A percentile compares a stretch with the other conserved stretches of the same genome.
Evolutionary conservation across 1,140 invertebrate species (phyloP).

Genomic region (Bilobella aurantiaca): DNA sequence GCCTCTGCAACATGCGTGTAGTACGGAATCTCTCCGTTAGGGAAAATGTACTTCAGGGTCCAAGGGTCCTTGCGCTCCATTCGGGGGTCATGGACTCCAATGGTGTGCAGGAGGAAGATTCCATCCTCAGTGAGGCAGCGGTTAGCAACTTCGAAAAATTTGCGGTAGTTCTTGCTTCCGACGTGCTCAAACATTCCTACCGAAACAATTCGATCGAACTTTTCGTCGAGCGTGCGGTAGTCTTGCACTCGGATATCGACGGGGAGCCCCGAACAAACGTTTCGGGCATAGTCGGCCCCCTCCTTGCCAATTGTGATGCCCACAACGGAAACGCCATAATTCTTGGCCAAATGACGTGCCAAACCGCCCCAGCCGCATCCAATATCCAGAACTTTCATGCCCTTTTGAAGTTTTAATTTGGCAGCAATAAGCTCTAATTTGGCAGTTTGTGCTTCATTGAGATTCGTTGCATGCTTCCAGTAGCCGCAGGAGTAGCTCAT

Average conservation of each 20-base stretch:
- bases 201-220: conserved; percentile 27
- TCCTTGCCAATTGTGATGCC: conserved; percentile 26
- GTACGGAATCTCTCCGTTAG: conserved; percentile 24
- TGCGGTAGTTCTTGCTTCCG: conserved; percentile 21
- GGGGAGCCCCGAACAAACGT: conserved; percentile 16
- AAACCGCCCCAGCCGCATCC: conserved; percentile 31
- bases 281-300: conserved; percentile 18
- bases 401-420: conserved; percentile 19
- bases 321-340: conserved; percentile 21
- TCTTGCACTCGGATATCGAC: conserved; percentile 26
- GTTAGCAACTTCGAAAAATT: conserved; percentile 23
- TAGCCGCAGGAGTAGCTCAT: conserved; percentile 21
- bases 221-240: conserved; percentile 26
- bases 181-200: conserved; percentile 32
- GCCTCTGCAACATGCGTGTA: conserved; percentile 16
- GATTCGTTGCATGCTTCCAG: conserved; percentile 19
- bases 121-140: conserved; percentile 21
- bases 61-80: conserved; percentile 14
- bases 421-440: conserved; percentile 19
- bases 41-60: conserved; percentile 27
- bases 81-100: conserved; percentile 18
- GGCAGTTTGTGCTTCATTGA: conserved; percentile 14
- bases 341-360: conserved; percentile 22
- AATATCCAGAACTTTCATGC: conserved; percentile 23
- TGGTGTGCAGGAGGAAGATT: conserved; percentile 27